These are phyloP conservation scores for Enteromius thamalakanensis DNA, from an alignment of 2,797 vertebrate species.

Conservation along the genomic window DNA sequence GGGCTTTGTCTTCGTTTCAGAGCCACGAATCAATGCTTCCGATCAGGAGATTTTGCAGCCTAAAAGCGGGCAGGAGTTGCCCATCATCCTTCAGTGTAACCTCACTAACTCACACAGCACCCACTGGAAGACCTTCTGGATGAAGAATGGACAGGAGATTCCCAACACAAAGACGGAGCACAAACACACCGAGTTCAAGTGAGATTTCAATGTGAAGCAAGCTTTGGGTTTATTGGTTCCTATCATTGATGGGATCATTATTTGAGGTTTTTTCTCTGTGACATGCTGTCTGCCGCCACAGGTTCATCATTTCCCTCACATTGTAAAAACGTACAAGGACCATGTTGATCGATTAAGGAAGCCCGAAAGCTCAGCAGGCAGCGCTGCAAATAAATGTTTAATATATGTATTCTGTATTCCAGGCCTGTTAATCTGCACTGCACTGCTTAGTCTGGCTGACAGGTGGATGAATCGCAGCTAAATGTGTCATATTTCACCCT, in stretches of 20 bases:
- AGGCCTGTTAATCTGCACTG: not conserved
- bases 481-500: not conserved
- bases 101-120: slow-evolving; percentile 85
- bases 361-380: not conserved
- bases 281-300: not conserved
- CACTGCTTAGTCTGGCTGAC: not conserved
- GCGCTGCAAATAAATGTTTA: not conserved
- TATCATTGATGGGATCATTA: not conserved
- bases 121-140: slow-evolving; percentile 89
- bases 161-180: slow-evolving; percentile 77
- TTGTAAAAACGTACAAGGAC: not conserved
- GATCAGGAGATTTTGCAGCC: slow-evolving; percentile 83
- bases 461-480: not conserved
- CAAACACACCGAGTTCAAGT: slow-evolving; percentile 84
- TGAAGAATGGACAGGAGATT: slow-evolving; percentile 92
- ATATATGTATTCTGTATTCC: not conserved
- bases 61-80: slow-evolving; percentile 57
- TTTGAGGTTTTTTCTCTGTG: not conserved
- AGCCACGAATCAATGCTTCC: slow-evolving; percentile 91
- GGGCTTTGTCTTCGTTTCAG: slow-evolving; percentile 83
- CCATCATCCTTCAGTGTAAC: slow-evolving; percentile 88
- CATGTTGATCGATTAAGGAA: not conserved
- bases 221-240: not conserved
- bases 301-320: not conserved
- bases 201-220: slow-evolving; percentile 55